phyloP scores from a whole-genome alignment of 2,888 invertebrate species.

The Odiellus spinosus region DNA sequence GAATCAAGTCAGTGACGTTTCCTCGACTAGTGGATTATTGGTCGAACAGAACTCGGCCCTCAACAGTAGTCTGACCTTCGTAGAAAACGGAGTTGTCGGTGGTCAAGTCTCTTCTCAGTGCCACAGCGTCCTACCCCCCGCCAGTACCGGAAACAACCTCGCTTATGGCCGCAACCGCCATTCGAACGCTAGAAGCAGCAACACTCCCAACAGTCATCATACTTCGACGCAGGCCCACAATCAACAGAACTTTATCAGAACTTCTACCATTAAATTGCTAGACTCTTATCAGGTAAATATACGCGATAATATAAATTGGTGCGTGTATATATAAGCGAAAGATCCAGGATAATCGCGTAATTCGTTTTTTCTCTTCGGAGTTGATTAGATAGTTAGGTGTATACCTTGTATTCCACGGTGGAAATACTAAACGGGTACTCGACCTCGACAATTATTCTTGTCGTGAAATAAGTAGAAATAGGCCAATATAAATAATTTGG shows the following conservation, averaged over 20 bases:
- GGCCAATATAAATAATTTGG: too few relatives aligned
- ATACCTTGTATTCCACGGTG: too few relatives aligned
- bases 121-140: constrained; percentile 6
- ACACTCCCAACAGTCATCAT: too few relatives aligned
- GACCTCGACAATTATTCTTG: too few relatives aligned
- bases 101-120: constrained; percentile 7
- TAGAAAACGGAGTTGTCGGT: constrained; percentile 8
- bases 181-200: background rate
- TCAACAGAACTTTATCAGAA: constrained; percentile 42
- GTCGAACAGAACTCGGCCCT: constrained; percentile 1
- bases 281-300: constrained; percentile 42
- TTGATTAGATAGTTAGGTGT: too few relatives aligned
- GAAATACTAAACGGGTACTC: too few relatives aligned
- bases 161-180: background rate
- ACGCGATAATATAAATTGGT: background rate
- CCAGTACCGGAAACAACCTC: constrained; percentile 3
- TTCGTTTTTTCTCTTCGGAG: too few relatives aligned
- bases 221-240: too few relatives aligned
- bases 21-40: constrained; percentile 14
- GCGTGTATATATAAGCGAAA: background rate
- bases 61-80: too few relatives aligned
- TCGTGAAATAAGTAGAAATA: too few relatives aligned
- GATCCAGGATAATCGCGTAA: too few relatives aligned
- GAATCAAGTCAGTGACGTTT: constrained; percentile 17
- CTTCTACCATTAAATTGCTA: constrained; percentile 49